Evolutionary conservation across 1,140 invertebrate species (phyloP), one percentile per base, ranked within the genome.

Genomic region (Zeugodacus cucurbitae): DNA sequence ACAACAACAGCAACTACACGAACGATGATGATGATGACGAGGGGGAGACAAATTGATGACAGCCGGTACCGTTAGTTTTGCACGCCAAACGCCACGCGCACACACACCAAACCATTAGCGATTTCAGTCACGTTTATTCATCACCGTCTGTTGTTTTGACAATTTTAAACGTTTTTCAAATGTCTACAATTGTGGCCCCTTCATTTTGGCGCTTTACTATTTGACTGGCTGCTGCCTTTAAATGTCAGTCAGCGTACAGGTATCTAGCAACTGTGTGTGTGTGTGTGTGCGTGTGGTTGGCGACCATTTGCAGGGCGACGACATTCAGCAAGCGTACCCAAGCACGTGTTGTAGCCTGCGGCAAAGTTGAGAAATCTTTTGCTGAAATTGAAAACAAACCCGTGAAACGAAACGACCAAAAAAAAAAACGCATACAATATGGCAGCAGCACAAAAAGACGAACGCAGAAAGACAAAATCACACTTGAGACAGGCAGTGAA

Each of bases 161-260:
- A 85, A 85, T 85, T 85, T 85, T 85, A 85, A 85, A 85, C 78
- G 78, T 57, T 85, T 85, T 85, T 48, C 78, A 85, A 85, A 85
- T 44, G 78, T 85, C 78, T 32, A 29, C 64, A 67, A 67, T 67
- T 29, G 64, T 67, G 64, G 32, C 29, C 26, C 64, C 64, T 34
- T 67, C 32, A 67, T 67, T 67, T 67, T 67, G n/a, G 64, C 64
- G 29, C 64, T 14, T 32, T 67, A 67, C 64, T 11, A 67, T 67
- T 32, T 32, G 64, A 34, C 64, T 67, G 29, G 14, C 64, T 67
- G 64, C 26, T 32, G 64, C 26, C 17, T 67, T 32, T 34, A 62
- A 62, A 62, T 62, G 59, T 62, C 59, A n/a, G n/a, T n/a, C 48
- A 6, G 14, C 6, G 48, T 7, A 26, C 58, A 62, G 29, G 64